Evolutionary conservation across 2,888 invertebrate genomes (phyloP).

Genomic region (Chrysotoxum bicinctum): DNA sequence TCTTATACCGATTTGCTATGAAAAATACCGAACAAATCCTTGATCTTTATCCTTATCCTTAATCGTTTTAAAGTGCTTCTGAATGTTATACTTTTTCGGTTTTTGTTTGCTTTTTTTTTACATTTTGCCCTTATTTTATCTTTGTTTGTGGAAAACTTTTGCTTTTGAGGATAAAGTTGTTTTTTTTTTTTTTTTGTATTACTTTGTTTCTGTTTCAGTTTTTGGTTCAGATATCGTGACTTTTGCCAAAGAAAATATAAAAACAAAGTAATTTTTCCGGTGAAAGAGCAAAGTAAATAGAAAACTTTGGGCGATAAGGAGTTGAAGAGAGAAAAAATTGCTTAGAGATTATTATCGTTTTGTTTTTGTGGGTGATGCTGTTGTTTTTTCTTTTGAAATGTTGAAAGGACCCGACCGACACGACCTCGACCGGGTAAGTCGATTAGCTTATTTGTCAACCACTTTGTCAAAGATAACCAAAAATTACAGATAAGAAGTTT

Average conservation of each 20-base stretch:
- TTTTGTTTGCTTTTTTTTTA: background rate
- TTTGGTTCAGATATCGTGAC: conserved; percentile 45
- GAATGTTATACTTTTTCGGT: conserved; percentile 27
- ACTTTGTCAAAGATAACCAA: conserved; percentile 58
- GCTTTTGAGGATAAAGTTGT: conserved; percentile 16
- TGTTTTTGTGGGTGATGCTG: conserved; percentile 18
- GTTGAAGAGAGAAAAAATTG: conserved; percentile 22
- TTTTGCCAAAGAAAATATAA: conserved; percentile 22
- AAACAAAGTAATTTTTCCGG: conserved; percentile 41
- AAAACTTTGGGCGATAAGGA: conserved; percentile 11
- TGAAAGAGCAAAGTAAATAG: conserved; percentile 51
- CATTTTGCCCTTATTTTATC: background rate
- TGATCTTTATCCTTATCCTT: conserved; percentile 55
- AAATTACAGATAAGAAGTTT: conserved; percentile 54
- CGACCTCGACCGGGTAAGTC: background rate
- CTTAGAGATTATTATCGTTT: conserved; percentile 38
- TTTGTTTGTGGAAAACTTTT: conserved; percentile 39
- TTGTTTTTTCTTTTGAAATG: background rate
- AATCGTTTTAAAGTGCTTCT: conserved; percentile 64
- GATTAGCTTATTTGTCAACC: conserved; percentile 15
- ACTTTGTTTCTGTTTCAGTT: conserved; percentile 23
- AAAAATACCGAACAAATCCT: conserved; percentile 43
- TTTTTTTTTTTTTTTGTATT: background rate
- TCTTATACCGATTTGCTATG: background rate
- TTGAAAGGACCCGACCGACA: conserved; percentile 22